A percentile compares a stretch with the other conserved stretches of the same genome.
Evolutionary conservation across 64 coral and sea anemone genomes (phyloP).

Genomic region (Pocillopora verrucosa): DNA sequence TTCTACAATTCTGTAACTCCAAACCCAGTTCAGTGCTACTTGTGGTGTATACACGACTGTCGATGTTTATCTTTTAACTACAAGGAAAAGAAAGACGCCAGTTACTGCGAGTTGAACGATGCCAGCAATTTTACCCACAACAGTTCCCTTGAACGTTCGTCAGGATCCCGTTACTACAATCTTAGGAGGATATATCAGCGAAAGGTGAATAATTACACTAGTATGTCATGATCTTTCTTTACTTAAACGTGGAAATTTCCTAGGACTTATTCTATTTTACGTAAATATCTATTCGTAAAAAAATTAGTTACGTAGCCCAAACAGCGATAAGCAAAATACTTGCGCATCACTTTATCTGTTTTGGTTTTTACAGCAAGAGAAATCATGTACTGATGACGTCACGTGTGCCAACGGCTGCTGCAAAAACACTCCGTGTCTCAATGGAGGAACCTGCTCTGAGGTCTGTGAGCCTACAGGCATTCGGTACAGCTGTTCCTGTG

Average conservation of each 20-base stretch:
- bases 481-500: slow-evolving; percentile 25
- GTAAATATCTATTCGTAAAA: too few relatives aligned
- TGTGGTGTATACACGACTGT: not conserved
- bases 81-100: not conserved
- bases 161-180: not conserved
- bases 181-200: not conserved
- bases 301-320: too few relatives aligned
- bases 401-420: slow-evolving; percentile 34
- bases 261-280: too few relatives aligned
- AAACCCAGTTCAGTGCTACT: slow-evolving; percentile 1
- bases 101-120: not conserved
- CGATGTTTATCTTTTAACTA: slow-evolving; percentile 10
- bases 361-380: too few relatives aligned
- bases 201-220: not conserved
- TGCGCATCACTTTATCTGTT: too few relatives aligned
- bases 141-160: not conserved
- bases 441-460: slow-evolving; percentile 43
- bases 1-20: not conserved
- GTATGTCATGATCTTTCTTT: too few relatives aligned
- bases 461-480: slow-evolving; percentile 9
- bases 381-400: not conserved
- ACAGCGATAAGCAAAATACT: too few relatives aligned
- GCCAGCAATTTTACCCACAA: not conserved
- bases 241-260: too few relatives aligned
- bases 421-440: not conserved